Evolutionary conservation across 2,888 invertebrate genomes (phyloP), one percentile per base, ranked within the genome.

Genomic region (Cryptus viduatorius): DNA sequence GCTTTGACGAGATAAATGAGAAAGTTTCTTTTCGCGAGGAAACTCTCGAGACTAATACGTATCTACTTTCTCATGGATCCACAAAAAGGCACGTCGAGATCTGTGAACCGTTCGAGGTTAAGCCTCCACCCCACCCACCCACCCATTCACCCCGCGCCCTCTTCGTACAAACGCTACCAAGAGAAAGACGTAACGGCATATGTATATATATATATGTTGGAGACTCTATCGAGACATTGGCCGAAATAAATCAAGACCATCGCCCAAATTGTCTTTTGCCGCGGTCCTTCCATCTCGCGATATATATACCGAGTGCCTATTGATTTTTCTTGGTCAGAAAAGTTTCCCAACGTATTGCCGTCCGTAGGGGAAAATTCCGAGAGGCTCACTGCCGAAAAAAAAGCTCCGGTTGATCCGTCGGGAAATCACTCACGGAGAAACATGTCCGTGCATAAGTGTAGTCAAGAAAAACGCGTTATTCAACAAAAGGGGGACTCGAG

Each of bases 381-480:
- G 56, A 59, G 59, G n/a, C 37, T 42, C 31, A 24, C 19, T 31
- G 42, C 71, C 37, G 72, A 59, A 72, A 59, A 72, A 72, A 24
- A 56, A 24, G 19, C 19, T 10, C 56, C 37, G 37, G 72, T 72
- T 72, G 72, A 72, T 72, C 72, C 72, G 14, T 42, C 56, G 72
- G 59, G 72, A 72, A 72, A 72, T 72, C 44, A 56, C 72, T 72
- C 56, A 24, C 24, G 59, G 56, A 14, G 59, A 72, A 59, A 56
- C 42, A 72, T 42, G 72, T 56, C 24, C 31, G 56, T 59, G 59
- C 72, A 72, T 59, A 44, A 72, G 56, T 31, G 16, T 56, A 44
- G 42, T 44, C 42, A 19, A 59, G 56, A 24, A 72, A 72, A 72
- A 72, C 72, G 59, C 56, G 44, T 59, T 59, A 42, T 72, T 24